Evolutionary conservation across 1,140 invertebrate species (phyloP).

Genomic region (Metaphire vulgaris): DNA sequence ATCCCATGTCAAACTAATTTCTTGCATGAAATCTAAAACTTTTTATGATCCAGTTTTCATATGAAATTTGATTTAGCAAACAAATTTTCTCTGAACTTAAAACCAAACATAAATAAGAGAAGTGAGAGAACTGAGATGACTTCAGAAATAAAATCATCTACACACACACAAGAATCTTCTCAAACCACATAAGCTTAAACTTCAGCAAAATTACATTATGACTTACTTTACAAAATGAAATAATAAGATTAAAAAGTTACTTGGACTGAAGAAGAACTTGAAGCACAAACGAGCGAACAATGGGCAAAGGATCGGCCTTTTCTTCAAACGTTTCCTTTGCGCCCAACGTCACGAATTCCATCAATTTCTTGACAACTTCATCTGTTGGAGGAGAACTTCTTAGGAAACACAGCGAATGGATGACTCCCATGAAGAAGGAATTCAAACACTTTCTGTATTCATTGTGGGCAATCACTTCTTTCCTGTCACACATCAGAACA

Average conservation of each 20-base stretch:
- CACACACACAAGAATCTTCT: too few relatives aligned
- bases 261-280: slow-evolving; percentile 37
- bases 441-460: slow-evolving; percentile 36
- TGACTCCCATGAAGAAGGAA: slow-evolving; percentile 41
- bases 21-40: too few relatives aligned
- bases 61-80: too few relatives aligned
- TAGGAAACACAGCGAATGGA: slow-evolving; percentile 40
- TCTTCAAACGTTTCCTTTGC: slow-evolving; percentile 5
- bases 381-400: slow-evolving; percentile 35
- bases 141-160: too few relatives aligned
- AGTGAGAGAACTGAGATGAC: too few relatives aligned
- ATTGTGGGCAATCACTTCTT: slow-evolving; percentile 15
- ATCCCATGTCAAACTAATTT: too few relatives aligned
- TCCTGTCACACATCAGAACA: slow-evolving; percentile 12
- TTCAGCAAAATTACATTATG: too few relatives aligned
- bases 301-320: slow-evolving; percentile 37
- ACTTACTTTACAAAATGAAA: too few relatives aligned
- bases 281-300: slow-evolving; percentile 40
- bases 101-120: too few relatives aligned
- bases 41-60: too few relatives aligned
- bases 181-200: too few relatives aligned
- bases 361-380: slow-evolving; percentile 37
- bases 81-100: too few relatives aligned
- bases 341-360: slow-evolving; percentile 35
- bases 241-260: slow-evolving; percentile 26